Base-by-base conservation (phyloP, 2,113 vertebrate genomes). In the Xyrauchen texanus region DNA sequence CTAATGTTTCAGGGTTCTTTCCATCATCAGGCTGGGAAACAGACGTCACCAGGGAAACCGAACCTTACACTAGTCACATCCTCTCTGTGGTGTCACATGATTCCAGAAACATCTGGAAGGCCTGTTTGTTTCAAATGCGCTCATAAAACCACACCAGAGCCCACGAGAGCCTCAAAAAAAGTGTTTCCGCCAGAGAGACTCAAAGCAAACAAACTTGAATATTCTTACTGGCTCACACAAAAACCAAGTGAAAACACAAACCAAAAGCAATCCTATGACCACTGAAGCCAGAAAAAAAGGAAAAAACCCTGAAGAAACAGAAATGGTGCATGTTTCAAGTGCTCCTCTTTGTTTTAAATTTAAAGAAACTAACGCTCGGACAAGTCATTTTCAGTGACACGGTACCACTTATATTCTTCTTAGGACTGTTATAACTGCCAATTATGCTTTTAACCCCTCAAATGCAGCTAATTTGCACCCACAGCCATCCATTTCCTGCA, bases 61-160 rank as follows among this genome's bases (percentile, higher is more conserved):
- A 80, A 74, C 74, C n/a, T 61, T 68, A 68, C 12, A 13, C 47
- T 65, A 73, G 60, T 85, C 75, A 80, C 82, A 82, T 80, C 77
- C 72, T 86, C 82, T 81, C 83, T 8, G 16, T 82, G 47, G 68
- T 63, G 85, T 82, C 5, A 78, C 68, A 77, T 57, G 85, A 85
- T 85, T 87, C 82, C 85, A 87, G 77, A 83, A 86, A 87, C 90
- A 88, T 90, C 86, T 91, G 89, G 83, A 84, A 46, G 0, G 51
- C 15, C 55, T 61, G 65, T 57, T 45, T 71, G 55, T 74, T 49
- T 66, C 58, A 51, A 71, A 57, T 64, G 71, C 13, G 52, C 60
- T 73, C 75, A 80, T 71, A 74, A 83, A 81, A 68, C 7, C 52
- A 57, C 67, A 65, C 58, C 47, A 10, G 55, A 61, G 15, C 57